Base-by-base conservation (phyloP, 2,113 vertebrate genomes). In the Ardeotis arabs region DNA sequence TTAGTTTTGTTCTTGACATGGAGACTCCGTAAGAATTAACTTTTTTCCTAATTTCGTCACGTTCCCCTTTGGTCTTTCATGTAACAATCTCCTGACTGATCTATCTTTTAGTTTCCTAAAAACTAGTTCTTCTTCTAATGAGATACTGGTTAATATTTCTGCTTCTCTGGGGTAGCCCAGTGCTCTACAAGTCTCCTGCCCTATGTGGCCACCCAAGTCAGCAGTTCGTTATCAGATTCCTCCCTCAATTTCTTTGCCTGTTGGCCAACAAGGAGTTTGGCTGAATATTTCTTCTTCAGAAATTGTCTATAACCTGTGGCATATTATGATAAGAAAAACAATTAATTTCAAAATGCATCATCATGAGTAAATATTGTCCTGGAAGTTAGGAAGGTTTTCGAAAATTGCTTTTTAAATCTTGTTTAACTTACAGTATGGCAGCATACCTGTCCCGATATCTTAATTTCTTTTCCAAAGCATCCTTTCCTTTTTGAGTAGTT, bases 1-100 rank as follows among this genome's bases (percentile, higher is more conserved):
- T 95, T 95, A 78, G 74, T 93, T 84, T 94, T 87, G 25, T 67
- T 91, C 70, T 84, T 92, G 77, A 62, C 19, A 44, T 66, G n/a
- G n/a, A 82, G 37, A 12, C 47, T 85, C n/a, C 79, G 47, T 63
- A 80, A 76, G 31, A 92, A 91, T 64, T 84, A 56, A 75, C 24
- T 45, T 73, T 80, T 93, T 82, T 58, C 50, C 28, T 50, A 55
- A 81, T 94, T 90, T 88, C 41, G 63, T 80, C 13, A 15, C 39
- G 91, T 88, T 94, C 19, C 14, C 21, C 62, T 82, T 89, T 91
- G 39, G 53, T 79, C 68, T 90, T 84, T 79, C 72, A 81, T 82
- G 90, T 90, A 87, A 74, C n/a, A 56, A 4, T 72, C 19, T 88
- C 24, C 44, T 73, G 60, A 72, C 66, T 87, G 50, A 13, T 78